phyloP scores from a whole-genome alignment of 1,140 invertebrate genomes.

The Lordiphosa clarofinis region DNA sequence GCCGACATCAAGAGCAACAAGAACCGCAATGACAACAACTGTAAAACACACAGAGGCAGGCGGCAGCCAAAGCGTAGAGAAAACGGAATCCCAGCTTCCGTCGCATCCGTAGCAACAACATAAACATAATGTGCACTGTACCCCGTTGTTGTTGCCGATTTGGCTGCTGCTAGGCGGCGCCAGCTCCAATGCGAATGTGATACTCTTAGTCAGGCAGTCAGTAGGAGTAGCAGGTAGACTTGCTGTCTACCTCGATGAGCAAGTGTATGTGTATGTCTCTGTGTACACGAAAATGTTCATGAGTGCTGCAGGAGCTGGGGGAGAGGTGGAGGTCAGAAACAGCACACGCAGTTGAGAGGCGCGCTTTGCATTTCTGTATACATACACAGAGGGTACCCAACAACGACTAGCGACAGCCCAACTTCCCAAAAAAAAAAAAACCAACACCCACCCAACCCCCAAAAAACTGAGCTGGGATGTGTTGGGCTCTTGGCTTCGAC shows the following conservation, averaged over 20 bases:
- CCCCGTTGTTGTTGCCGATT: constrained; percentile 42
- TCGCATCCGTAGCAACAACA: constrained; percentile 31
- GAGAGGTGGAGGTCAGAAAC: constrained; percentile 31
- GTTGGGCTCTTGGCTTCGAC: constrained; percentile 23
- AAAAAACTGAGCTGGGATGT: constrained; percentile 20
- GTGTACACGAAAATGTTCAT: constrained; percentile 65
- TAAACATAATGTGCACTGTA: constrained; percentile 69
- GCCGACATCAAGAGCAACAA: constrained; percentile 58
- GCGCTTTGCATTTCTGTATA: constrained; percentile 74
- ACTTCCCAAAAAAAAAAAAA: constrained; percentile 20
- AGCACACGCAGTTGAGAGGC: constrained; percentile 51
- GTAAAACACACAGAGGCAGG: constrained; percentile 35
- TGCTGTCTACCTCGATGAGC: constrained; percentile 61
- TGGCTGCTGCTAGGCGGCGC: constrained; percentile 58
- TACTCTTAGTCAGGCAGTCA: constrained; percentile 27
- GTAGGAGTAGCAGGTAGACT: constrained; percentile 56
- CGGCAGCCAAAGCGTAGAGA: constrained; percentile 41
- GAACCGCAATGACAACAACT: constrained; percentile 70
- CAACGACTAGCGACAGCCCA: constrained; percentile 2
- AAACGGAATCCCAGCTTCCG: constrained; percentile 61
- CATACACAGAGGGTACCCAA: constrained; percentile 52
- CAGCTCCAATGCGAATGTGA: constrained; percentile 25
- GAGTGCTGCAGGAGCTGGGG: constrained; percentile 19
- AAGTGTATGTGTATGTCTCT: constrained; percentile 16
- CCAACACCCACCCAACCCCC: neutral